phyloP scores from a whole-genome alignment of 2,888 invertebrate genomes.

The Melanostoma mellinum region DNA sequence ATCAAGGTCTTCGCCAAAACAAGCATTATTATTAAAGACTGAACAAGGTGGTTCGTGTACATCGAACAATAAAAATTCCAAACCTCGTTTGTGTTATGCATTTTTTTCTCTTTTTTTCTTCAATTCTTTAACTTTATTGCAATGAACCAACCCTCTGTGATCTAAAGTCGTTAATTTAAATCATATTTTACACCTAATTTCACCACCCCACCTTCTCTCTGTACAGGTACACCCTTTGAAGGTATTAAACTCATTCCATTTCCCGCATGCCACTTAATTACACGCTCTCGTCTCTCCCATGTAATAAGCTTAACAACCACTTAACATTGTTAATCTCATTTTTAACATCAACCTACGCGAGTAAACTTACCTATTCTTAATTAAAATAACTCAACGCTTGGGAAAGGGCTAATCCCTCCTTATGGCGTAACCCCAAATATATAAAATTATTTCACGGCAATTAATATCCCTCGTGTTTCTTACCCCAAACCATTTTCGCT shows the following conservation, averaged over 20 bases:
- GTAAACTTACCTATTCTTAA: constrained; percentile 39
- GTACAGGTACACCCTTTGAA: background rate
- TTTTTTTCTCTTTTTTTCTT: too few relatives aligned
- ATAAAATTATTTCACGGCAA: constrained; percentile 4
- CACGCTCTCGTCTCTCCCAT: constrained; percentile 5
- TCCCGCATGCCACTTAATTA: constrained; percentile 49
- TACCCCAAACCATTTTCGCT: background rate
- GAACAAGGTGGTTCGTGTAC: too few relatives aligned
- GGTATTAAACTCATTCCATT: constrained; percentile 16
- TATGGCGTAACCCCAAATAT: constrained; percentile 14
- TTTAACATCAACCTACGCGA: constrained; percentile 32
- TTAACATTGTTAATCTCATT: constrained; percentile 66
- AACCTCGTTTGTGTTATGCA: too few relatives aligned
- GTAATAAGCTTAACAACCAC: constrained; percentile 56
- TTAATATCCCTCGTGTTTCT: background rate
- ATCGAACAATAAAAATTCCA: too few relatives aligned
- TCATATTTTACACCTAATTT: constrained; percentile 66
- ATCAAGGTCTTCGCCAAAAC: too few relatives aligned
- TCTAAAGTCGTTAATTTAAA: constrained; percentile 56
- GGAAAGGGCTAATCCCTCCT: constrained; percentile 14
- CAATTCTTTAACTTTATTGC: too few relatives aligned
- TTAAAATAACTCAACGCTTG: constrained; percentile 44
- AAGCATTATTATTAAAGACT: too few relatives aligned
- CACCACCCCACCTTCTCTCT: background rate
- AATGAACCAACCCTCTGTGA: background rate